A percentile compares a stretch with the other conserved stretches of the same genome.
Conservation (phyloP, 2,797 vertebrate genomes). For the Cephalopachus bancanus region DNA sequence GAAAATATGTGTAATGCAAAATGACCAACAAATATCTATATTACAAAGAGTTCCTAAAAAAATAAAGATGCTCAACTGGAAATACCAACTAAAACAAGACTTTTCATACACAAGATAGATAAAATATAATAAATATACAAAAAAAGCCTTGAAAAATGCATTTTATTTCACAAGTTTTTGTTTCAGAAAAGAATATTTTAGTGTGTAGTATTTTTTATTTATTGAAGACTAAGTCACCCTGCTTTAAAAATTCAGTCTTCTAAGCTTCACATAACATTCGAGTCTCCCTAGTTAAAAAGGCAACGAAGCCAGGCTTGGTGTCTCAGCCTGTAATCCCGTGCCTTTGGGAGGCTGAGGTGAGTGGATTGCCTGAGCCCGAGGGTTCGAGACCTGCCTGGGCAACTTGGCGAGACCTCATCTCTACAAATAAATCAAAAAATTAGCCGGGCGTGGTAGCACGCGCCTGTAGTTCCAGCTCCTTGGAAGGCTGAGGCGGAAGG, state of each 20-base stretch:
- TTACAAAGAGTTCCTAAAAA: not conserved
- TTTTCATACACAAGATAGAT: not conserved
- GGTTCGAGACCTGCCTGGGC: too few relatives aligned
- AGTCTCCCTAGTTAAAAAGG: conserved; percentile 48
- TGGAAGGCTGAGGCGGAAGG: too few relatives aligned
- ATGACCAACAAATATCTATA: conserved; percentile 4
- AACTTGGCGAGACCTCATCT: too few relatives aligned
- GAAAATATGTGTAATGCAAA: conserved; percentile 14
- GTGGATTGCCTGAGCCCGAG: too few relatives aligned
- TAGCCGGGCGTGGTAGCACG: too few relatives aligned
- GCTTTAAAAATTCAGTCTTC: conserved; percentile 58
- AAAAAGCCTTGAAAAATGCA: not conserved
- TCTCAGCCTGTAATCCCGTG: too few relatives aligned
- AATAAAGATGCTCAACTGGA: conserved; percentile 7
- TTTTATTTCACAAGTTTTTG: conserved; percentile 24
- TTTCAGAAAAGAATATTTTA: conserved; percentile 29
- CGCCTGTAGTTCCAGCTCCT: too few relatives aligned
- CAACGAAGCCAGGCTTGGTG: not conserved
- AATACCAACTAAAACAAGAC: conserved; percentile 21
- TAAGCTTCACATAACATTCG: conserved; percentile 49
- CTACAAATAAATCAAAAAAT: too few relatives aligned
- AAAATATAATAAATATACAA: not conserved
- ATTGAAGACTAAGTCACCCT: not conserved
- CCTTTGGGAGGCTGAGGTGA: too few relatives aligned
- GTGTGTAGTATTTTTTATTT: not conserved